Conservation (phyloP, 2,797 vertebrate species). For the Chromobotia macracanthus region DNA sequence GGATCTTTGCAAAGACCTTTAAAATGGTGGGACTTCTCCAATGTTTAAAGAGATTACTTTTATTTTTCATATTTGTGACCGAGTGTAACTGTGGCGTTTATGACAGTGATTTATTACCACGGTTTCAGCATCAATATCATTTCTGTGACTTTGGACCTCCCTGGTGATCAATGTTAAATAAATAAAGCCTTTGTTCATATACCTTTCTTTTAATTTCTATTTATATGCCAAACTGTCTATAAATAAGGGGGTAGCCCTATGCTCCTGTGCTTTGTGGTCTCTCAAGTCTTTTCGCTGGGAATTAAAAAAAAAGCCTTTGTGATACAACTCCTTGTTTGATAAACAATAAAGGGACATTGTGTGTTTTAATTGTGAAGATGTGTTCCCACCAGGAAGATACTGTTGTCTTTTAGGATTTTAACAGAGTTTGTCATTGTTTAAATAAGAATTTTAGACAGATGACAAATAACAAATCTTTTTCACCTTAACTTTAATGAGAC, state of each 20-base stretch:
- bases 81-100: slow-evolving; percentile 63
- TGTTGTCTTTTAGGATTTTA: not conserved
- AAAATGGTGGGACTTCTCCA: slow-evolving; percentile 1
- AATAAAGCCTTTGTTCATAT: slow-evolving; percentile 73
- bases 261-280: not conserved
- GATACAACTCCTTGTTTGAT: not conserved
- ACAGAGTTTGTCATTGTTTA: slow-evolving; percentile 1
- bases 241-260: not conserved
- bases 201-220: slow-evolving; percentile 60
- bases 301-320: not conserved
- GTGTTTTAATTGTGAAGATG: not conserved
- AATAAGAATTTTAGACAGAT: not conserved
- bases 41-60: slow-evolving; percentile 51
- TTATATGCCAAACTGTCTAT: slow-evolving; percentile 18
- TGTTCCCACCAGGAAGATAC: not conserved
- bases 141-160: slow-evolving; percentile 68
- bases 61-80: slow-evolving; percentile 59
- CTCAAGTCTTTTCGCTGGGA: not conserved
- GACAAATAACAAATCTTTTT: not conserved
- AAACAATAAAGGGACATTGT: slow-evolving; percentile 3
- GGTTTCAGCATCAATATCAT: slow-evolving; percentile 61
- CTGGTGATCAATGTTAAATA: slow-evolving; percentile 73
- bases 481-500: not conserved
- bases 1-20: slow-evolving; percentile 4
- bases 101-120: slow-evolving; percentile 71